phyloP scores from a whole-genome alignment of 2,113 vertebrate species.

The Apteryx owenii region DNA sequence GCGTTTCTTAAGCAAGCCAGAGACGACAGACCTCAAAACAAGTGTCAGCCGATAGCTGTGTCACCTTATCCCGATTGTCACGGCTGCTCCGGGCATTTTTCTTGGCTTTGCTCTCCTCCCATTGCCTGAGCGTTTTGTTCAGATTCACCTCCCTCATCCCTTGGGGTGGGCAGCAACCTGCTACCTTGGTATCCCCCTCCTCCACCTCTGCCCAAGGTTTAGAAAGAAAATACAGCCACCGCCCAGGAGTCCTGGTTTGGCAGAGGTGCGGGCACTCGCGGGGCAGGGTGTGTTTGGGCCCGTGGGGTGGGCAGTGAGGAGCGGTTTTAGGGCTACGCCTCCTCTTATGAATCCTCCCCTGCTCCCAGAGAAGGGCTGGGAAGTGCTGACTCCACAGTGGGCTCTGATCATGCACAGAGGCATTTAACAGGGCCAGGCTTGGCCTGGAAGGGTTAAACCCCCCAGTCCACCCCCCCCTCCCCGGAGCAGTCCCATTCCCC shows the following conservation, averaged over 20 bases:
- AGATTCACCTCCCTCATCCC: neutral
- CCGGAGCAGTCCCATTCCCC: neutral
- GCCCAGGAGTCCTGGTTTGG: neutral
- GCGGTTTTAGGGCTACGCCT: neutral
- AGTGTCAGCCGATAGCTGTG: neutral
- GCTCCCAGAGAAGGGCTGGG: neutral
- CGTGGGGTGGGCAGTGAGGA: neutral
- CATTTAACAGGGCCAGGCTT: neutral
- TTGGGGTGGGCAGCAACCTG: conserved; percentile 2
- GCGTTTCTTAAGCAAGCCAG: neutral
- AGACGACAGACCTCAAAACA: neutral
- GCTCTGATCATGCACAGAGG: neutral
- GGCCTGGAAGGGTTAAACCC: neutral
- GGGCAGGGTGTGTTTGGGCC: neutral
- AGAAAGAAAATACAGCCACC: neutral
- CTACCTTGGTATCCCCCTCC: neutral
- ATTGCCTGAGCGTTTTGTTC: neutral
- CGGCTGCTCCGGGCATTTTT: conserved; percentile 29
- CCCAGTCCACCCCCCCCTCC: neutral
- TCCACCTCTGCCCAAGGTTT: neutral
- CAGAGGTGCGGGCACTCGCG: neutral
- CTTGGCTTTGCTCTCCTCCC: conserved; percentile 20
- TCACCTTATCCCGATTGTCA: conserved; percentile 1
- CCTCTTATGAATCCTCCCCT: neutral
- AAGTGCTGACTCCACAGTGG: neutral